Evolutionary conservation across 2,888 invertebrate genomes (phyloP), one percentile per base, ranked within the genome.

Genomic region (Hypolimnas misippus): DNA sequence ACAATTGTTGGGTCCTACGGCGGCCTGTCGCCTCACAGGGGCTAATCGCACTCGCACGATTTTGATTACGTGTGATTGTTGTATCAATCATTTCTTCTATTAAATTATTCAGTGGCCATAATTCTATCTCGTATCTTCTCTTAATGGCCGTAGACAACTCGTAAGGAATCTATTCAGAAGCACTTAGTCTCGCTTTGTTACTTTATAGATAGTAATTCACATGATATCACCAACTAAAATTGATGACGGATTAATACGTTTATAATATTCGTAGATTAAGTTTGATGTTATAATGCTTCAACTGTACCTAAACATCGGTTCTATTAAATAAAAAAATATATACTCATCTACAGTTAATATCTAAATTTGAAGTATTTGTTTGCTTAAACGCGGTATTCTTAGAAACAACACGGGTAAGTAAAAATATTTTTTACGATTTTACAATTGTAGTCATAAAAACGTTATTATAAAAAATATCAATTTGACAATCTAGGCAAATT

Each of bases 71-170:
- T 82, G 82, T 85, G 90, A 89, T 90, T 86, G 89, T 89, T 87
- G 88, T 89, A 91, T 91, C 90, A 91, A 91, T 91, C 91, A 91
- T 91, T 88, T 89, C 87, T 84, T 82, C 84, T 87, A 90, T 89
- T 88, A 90, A 90, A 90, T 91, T 87, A 91, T 91, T 89, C 89
- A 86, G 89, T 87, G 87, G 89, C 79, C 79, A 88, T 89, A 87
- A 89, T 90, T 89, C 80, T 87, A 89, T 88, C 85, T 85, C 82
- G 75, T 77, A 79, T 80, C 73, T 70, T 65, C 76, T 73, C 59
- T 57, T 86, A 87, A 89, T 87, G 88, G 83, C 76, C 71, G 75
- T 67, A 75, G 76, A 78, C 74, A 75, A 73, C 14, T 49, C 70
- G 53, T 58, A 52, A 62, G 62, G 58, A 87, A 87, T 84, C 84